Evolutionary conservation across 1,140 invertebrate species (phyloP).

Genomic region (Papilio aristodemus): DNA sequence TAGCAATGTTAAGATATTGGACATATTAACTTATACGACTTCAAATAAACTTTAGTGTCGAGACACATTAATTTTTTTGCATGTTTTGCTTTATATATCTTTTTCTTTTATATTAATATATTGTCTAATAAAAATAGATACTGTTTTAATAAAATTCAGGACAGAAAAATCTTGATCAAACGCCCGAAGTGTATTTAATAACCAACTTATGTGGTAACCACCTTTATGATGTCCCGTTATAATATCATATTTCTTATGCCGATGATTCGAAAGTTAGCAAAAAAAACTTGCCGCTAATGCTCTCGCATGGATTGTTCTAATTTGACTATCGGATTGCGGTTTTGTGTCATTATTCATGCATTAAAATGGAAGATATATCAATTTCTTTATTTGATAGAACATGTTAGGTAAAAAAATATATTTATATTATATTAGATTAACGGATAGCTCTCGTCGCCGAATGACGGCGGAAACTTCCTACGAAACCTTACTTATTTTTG

Average conservation of each 20-base stretch:
- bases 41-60: neutral
- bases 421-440: neutral
- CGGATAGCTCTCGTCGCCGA: neutral
- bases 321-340: slow-evolving; percentile 20
- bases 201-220: neutral
- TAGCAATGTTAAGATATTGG: slow-evolving; percentile 4
- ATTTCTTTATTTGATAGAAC: neutral
- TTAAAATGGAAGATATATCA: neutral
- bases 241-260: neutral
- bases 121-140: too few relatives aligned
- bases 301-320: slow-evolving; percentile 18
- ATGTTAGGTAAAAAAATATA: neutral
- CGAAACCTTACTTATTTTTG: too few relatives aligned
- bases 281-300: slow-evolving; percentile 15
- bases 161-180: too few relatives aligned
- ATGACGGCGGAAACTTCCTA: neutral
- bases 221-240: slow-evolving; percentile 22
- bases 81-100: too few relatives aligned
- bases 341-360: slow-evolving; percentile 1
- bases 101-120: too few relatives aligned
- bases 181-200: neutral
- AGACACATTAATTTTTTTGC: neutral
- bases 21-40: neutral
- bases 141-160: too few relatives aligned
- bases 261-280: neutral